Evolutionary conservation across 2,888 invertebrate genomes (phyloP).

Genomic region (Lasioglossum lativentre): DNA sequence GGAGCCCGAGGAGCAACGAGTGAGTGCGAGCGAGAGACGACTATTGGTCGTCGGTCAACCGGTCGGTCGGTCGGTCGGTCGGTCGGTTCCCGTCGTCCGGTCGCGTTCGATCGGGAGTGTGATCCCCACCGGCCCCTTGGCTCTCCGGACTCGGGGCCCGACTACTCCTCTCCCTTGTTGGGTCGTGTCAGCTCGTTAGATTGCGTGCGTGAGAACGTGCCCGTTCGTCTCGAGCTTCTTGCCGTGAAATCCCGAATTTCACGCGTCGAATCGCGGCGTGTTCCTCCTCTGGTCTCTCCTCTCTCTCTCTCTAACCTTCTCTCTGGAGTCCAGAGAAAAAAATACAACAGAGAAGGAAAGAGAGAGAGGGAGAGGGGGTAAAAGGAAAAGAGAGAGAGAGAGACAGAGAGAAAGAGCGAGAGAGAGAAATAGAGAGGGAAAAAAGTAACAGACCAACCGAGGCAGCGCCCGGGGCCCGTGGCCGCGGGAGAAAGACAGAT

Average conservation of each 20-base stretch:
- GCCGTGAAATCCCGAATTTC: slow-evolving; percentile 76
- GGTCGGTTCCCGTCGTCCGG: slow-evolving; percentile 9
- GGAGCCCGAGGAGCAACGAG: slow-evolving; percentile 15
- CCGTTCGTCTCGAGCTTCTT: slow-evolving; percentile 56
- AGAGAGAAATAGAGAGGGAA: slow-evolving; percentile 2
- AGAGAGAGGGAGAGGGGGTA: slow-evolving; percentile 1
- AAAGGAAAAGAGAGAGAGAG: not conserved
- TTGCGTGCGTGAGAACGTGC: slow-evolving; percentile 65
- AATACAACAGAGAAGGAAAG: not conserved
- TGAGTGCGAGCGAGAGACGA: slow-evolving; percentile 35
- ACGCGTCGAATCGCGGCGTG: slow-evolving; percentile 69
- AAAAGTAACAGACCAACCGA: not conserved
- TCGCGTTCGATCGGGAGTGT: slow-evolving; percentile 36
- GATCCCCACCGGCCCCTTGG: slow-evolving; percentile 44
- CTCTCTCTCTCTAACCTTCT: not conserved
- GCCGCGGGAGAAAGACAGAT: slow-evolving; percentile 31
- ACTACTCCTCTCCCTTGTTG: slow-evolving; percentile 4
- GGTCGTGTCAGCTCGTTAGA: slow-evolving; percentile 57
- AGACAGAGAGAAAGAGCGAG: not conserved
- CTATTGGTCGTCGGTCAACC: slow-evolving; percentile 58
- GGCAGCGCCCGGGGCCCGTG: slow-evolving; percentile 15
- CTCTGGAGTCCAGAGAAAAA: not conserved
- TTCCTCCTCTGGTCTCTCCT: slow-evolving; percentile 14
- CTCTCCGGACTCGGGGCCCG: slow-evolving; percentile 20
- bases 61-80: slow-evolving; percentile 49